Evolutionary conservation across 2,113 vertebrate species (phyloP).

Genomic region (Ciconia stormi): DNA sequence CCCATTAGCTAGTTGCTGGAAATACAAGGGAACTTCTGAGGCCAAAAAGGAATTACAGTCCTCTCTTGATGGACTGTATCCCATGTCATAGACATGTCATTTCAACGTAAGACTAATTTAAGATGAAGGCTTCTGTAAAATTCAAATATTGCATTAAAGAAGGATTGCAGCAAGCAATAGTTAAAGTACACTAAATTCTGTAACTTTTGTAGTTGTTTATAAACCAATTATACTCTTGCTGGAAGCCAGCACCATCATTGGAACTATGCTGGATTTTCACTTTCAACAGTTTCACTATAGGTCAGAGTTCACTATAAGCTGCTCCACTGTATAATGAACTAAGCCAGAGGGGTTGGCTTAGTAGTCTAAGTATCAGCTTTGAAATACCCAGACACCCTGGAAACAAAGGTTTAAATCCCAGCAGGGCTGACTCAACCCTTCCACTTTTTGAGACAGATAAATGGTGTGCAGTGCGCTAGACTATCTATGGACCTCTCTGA

Average conservation of each 20-base stretch:
- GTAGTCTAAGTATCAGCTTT: slow-evolving; percentile 48
- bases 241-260: neutral
- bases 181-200: neutral
- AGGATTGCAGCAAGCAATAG: neutral
- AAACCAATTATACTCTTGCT: neutral
- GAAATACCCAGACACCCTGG: slow-evolving; percentile 44
- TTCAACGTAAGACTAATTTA: neutral
- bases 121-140: neutral
- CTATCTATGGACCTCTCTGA: slow-evolving; percentile 1
- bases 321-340: slow-evolving; percentile 35
- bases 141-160: neutral
- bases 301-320: slow-evolving; percentile 44
- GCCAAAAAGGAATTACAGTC: neutral
- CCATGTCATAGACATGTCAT: neutral
- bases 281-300: slow-evolving; percentile 25
- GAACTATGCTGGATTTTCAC: neutral
- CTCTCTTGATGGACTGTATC: neutral
- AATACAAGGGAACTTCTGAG: neutral
- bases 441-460: slow-evolving; percentile 52
- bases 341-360: slow-evolving; percentile 52
- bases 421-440: slow-evolving; percentile 46
- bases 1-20: neutral
- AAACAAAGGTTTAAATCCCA: slow-evolving; percentile 68
- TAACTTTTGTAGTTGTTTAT: neutral
- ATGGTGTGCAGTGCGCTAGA: neutral